These are phyloP conservation scores for Cephalopachus bancanus DNA, from an alignment of 2,797 vertebrate genomes.

Conservation along the genomic window DNA sequence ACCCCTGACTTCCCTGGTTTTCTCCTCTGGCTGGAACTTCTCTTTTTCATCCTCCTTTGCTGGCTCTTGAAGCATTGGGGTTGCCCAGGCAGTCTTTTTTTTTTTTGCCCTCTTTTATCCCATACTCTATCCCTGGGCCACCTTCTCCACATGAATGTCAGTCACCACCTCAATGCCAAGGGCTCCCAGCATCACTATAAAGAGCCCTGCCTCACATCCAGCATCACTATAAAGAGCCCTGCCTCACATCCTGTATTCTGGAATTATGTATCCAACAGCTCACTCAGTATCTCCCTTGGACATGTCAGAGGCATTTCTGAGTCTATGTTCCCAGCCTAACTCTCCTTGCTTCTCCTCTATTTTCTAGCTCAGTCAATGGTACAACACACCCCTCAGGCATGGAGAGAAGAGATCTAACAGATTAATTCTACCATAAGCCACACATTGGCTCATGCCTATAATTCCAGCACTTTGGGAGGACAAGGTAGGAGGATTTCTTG, in stretches of 20 bases:
- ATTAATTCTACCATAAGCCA: background rate
- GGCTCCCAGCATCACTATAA: accelerated
- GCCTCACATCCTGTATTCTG: accelerated
- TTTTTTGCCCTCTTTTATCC: accelerated
- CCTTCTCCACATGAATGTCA: background rate
- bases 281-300: accelerated
- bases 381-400: accelerated
- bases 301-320: accelerated
- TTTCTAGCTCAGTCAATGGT: accelerated
- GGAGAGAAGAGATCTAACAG: accelerated
- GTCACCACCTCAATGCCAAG: accelerated
- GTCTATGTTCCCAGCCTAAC: accelerated
- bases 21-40: background rate
- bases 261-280: accelerated
- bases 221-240: accelerated
- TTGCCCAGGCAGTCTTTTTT: too few relatives aligned
- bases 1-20: accelerated
- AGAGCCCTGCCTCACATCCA: accelerated
- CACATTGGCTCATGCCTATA: too few relatives aligned
- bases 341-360: too few relatives aligned
- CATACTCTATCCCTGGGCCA: too few relatives aligned
- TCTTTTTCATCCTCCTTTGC: background rate
- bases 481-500: too few relatives aligned
- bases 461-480: too few relatives aligned
- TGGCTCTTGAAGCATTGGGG: accelerated